A percentile compares a stretch with the other conserved stretches of the same genome.
phyloP scores from a whole-genome alignment of 1,140 invertebrate species.

The Microplitis mediator region DNA sequence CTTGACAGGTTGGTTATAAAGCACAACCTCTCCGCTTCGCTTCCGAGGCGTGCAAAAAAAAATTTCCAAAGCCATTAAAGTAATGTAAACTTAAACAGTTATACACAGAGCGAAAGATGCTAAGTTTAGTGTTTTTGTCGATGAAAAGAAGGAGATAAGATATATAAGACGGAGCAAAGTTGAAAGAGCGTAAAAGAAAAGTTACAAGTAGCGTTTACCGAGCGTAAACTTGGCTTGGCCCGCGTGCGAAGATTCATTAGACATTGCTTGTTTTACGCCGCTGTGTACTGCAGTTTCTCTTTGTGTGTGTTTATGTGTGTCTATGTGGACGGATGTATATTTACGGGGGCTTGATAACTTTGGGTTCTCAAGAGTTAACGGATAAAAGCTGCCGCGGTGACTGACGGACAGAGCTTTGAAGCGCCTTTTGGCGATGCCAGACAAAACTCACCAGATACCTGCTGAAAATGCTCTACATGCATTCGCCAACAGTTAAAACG shows the following conservation, averaged over 20 bases:
- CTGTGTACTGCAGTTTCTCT: not conserved
- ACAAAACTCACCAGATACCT: not conserved
- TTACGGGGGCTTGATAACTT: constrained; percentile 15
- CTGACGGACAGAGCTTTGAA: not conserved
- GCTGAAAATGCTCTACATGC: no score
- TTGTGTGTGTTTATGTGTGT: no score
- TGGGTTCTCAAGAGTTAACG: not conserved
- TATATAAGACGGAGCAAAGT: not conserved
- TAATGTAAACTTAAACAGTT: not conserved
- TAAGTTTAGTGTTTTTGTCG: not conserved
- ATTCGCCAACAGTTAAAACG: no score
- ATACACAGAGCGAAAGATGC: not conserved
- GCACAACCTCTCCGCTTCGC: no score
- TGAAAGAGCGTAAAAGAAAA: constrained; percentile 7
- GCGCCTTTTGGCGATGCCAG: not conserved
- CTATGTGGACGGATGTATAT: no score
- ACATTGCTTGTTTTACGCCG: constrained; percentile 15
- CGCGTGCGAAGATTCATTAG: constrained; percentile 26
- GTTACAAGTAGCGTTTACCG: constrained; percentile 21
- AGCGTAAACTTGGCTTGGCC: constrained; percentile 18
- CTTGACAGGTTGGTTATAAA: no score
- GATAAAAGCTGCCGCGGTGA: not conserved
- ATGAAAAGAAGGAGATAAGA: not conserved
- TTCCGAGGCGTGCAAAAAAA: no score
- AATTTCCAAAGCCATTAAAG: not conserved